Evolutionary conservation across 1,140 invertebrate genomes (phyloP), one percentile per base, ranked within the genome.

Genomic region (Acromyrmex charruanus): DNA sequence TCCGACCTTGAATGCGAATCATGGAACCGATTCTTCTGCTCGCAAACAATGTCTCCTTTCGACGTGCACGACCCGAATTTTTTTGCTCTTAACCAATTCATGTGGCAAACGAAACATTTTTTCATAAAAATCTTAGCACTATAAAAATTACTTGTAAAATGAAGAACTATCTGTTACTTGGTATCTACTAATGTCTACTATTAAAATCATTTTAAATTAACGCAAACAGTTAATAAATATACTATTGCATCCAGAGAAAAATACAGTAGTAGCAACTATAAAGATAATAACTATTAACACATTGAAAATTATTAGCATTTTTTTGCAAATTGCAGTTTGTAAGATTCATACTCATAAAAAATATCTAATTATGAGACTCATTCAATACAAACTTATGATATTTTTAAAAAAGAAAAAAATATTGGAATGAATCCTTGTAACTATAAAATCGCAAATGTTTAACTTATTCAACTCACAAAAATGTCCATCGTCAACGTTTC

Each of bases 1-100:
- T 63, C 63, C 63, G 77, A 88, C 87, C 82, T 90, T 90, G 89
- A 91, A 91, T 91, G 66, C 65, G 82, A 88, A 88, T 90, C 77
- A 74, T 79, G 86, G 61, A 90, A 86, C 80, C 65, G 87, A 90
- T 90, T 90, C 75, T 59, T 53, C 59, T 14, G 65, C 77, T 44
- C 53, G 55, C 63, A 63, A 84, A 68, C 71, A 79, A 87, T 85
- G 59, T 72, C 58, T 66, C 74, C 18, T 74, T 87, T 77, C 59
- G 85, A 68, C 21, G 25, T 75, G 39, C n/a, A 61, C 74, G 31
- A 5, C 18, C 55, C 69, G 25, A 44, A 25, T 16, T 35, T 61
- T 51, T 61, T 75, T 44, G 3, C 16, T 31, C n/a, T 25, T 75
- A 75, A 84, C 16, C 44, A 84, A 84, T 44, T 51, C 65, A 18